phyloP scores from a whole-genome alignment of 2,113 vertebrate species.

The Anolis carolinensis region DNA sequence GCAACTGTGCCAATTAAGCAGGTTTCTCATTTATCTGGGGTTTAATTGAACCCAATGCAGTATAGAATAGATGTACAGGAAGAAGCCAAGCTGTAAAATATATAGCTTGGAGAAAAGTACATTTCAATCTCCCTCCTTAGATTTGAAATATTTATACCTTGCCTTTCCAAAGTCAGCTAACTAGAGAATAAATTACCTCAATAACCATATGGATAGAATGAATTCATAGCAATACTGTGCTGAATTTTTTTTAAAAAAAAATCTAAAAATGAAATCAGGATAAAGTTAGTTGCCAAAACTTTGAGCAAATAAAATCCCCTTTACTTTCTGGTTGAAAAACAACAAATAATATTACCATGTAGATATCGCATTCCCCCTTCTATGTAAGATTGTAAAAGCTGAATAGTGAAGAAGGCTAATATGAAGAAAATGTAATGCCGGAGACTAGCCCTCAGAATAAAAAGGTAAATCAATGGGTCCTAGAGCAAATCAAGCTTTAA shows the following conservation, averaged over 20 bases:
- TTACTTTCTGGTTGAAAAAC: background rate
- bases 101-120: background rate
- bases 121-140: background rate
- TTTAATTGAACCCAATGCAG: background rate
- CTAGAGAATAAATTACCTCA: background rate
- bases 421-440: too few species aligned
- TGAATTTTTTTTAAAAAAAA: too few species aligned
- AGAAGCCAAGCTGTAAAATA: slow-evolving; percentile 25
- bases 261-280: background rate
- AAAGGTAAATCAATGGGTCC: too few species aligned
- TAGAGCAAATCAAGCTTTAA: too few species aligned
- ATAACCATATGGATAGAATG: background rate
- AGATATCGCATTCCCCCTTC: too few species aligned
- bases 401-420: too few species aligned
- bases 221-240: background rate
- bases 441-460: too few species aligned
- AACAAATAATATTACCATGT: background rate
- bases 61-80: slow-evolving; percentile 23
- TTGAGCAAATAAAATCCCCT: background rate
- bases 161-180: background rate
- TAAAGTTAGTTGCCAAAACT: background rate
- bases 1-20: slow-evolving; percentile 13
- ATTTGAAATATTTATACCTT: background rate
- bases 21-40: background rate
- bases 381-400: too few species aligned